These are phyloP conservation scores for Chrysolina oricalcia DNA, from an alignment of 2,888 invertebrate species.

Conservation along the genomic window DNA sequence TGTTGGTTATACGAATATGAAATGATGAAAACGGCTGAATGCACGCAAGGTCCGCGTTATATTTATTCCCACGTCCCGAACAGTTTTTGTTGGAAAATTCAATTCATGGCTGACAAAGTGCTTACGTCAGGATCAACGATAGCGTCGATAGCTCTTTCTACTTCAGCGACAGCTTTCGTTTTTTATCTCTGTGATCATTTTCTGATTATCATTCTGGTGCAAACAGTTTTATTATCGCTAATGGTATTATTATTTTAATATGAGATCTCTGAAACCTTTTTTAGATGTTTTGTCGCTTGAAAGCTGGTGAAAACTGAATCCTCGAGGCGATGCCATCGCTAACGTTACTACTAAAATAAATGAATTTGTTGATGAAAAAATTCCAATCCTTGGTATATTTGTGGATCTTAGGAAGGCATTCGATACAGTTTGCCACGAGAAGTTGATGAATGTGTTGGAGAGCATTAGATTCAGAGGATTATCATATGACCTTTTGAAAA, in stretches of 20 bases:
- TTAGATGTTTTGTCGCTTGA: no score
- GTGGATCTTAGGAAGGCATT: no score
- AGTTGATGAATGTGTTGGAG: no score
- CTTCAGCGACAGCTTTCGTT: not conserved
- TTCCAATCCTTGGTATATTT: no score
- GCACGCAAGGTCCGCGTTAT: not conserved
- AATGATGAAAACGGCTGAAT: not conserved
- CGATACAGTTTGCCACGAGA: no score
- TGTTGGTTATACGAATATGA: not conserved
- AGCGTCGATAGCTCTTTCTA: not conserved
- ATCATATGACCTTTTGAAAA: no score
- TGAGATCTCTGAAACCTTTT: not conserved
- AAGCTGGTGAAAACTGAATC: not conserved
- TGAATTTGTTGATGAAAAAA: no score
- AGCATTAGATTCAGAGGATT: no score
- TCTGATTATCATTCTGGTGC: not conserved
- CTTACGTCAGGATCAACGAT: not conserved
- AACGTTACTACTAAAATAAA: no score
- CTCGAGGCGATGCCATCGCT: not conserved
- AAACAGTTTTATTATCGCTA: not conserved
- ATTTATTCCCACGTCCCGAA: not conserved
- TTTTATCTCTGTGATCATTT: not conserved
- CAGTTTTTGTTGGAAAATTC: not conserved
- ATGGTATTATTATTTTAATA: constrained; percentile 5
- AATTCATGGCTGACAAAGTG: not conserved